Base-by-base conservation (phyloP, 2,797 vertebrate species). In the Trichosurus vulpecula region DNA sequence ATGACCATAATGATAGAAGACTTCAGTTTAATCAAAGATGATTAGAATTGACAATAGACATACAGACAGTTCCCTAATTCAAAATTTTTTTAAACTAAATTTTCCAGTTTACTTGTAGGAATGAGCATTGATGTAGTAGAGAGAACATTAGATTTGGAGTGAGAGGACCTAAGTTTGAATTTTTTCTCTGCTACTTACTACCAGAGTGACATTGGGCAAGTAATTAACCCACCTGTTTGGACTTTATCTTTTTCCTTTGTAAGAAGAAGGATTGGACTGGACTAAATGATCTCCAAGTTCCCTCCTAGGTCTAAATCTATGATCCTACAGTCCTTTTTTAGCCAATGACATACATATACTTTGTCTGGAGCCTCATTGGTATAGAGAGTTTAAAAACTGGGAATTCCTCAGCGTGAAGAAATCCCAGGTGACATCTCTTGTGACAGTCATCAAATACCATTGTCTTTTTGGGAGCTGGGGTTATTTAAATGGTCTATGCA, bases 1-100 rank as follows among this genome's bases (percentile, higher is more conserved):
- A 97, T 92, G 93, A 58, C 90, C 95, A 92, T 97, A 97, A 98
- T 94, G 96, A 97, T 93, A 95, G 97, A 95, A 97, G 90, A 97
- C 93, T 97, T 96, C 97, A 97, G 97, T 96, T 96, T 97, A 96
- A 95, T 97, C 94, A 97, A 95, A 97, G 93, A 55, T 91, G 66
- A 94, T 97, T 97, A 97, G 95, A 96, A 96, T 81, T 96, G 97
- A 97, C 96, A 96, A 93, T 89, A 94, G 92, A 93, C 94, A 96
- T 96, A 96, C 95, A 96, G 97, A 97, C 97, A 96, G 81, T 93
- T 95, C 96, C 96, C 97, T n/a, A 41, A 66, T 89, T 97, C 74
- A 74, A 95, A 90, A 94, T 98, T 94, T 93, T 52, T n/a, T n/a
- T n/a, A n/a, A n/a, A 52, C 57, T 3, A 35, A 94, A 93, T 31